Conservation (phyloP, 2,888 invertebrate species). For the Heteromurus nitidus region DNA sequence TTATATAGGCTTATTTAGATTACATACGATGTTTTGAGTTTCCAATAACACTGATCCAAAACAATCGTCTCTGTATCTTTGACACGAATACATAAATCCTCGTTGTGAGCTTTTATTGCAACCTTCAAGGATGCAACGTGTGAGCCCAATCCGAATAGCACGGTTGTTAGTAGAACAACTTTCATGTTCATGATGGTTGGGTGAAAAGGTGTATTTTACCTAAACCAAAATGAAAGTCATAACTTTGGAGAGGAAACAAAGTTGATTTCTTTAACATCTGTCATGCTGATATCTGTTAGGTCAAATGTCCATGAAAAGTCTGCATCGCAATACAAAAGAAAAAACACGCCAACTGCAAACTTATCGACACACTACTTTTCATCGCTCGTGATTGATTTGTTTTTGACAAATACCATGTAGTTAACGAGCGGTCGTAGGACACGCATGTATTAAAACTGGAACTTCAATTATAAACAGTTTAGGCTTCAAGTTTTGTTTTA, state of each 20-base stretch:
- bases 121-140: conserved; percentile 18
- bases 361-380: background rate
- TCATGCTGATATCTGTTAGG: background rate
- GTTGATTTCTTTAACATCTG: no score
- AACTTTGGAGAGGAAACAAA: background rate
- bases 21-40: conserved; percentile 7
- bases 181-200: background rate
- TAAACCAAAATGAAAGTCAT: background rate
- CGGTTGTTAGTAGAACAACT: background rate
- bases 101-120: conserved; percentile 20
- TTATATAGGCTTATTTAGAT: no score
- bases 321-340: no score
- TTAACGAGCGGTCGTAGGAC: no score
- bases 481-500: no score
- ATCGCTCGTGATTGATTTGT: no score
- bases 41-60: conserved; percentile 42
- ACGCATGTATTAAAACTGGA: no score
- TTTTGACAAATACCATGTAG: no score
- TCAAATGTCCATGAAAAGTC: background rate
- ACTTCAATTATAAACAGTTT: no score
- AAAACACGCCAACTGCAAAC: no score
- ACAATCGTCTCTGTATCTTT: background rate
- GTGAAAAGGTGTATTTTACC: background rate
- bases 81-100: conserved; percentile 33
- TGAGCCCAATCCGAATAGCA: background rate